Base-by-base conservation (phyloP, 1,140 invertebrate genomes). In the Aphaenogaster rudis region DNA sequence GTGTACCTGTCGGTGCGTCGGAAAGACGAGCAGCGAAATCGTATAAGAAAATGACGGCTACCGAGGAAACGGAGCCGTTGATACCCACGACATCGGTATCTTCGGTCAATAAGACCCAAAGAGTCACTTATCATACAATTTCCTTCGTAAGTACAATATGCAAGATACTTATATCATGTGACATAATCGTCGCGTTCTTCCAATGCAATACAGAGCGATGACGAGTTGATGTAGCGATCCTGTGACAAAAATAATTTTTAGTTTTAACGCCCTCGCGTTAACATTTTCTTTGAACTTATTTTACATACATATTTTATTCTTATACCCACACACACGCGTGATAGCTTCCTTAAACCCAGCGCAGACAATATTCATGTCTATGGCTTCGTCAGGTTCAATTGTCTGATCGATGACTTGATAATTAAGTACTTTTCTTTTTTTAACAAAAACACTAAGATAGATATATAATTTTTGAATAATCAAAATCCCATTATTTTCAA, bases 11-110 rank as follows among this genome's bases (percentile, higher is more conserved):
- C 52, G 21, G 48, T 67, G 36, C 33, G 8, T 50, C 17, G 59
- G n/a, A 11, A 48, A 33, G 15, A 71, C 66, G 21, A 48, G 59
- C 17, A 59, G 17, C 8, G 9, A 15, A 54, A 8, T 86, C 48
- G 5, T 15, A 5, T 1, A 67, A 42, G 0, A 88, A 69, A 82
- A 94, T 94, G 93, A 93, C 93, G 5, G 90, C 90, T 13, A 91
- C 88, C 3, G 93, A 94, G 50, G 93, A 94, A 78, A 93, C 78
- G 17, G 91, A 93, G 54, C 93, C 93, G 0, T 78, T 94, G 42
- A 92, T 94, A 45, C 21, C 90, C 2, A 66, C 88, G 5, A 86
- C 84, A 13, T 86, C 66, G 0, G 69, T 78, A 17, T 61, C 54
- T 59, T 54, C 48, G 0, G 39, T 66, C 3, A 66, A 45, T 59